Base-by-base conservation (phyloP, 1,140 invertebrate genomes). In the Psix sp. region DNA sequence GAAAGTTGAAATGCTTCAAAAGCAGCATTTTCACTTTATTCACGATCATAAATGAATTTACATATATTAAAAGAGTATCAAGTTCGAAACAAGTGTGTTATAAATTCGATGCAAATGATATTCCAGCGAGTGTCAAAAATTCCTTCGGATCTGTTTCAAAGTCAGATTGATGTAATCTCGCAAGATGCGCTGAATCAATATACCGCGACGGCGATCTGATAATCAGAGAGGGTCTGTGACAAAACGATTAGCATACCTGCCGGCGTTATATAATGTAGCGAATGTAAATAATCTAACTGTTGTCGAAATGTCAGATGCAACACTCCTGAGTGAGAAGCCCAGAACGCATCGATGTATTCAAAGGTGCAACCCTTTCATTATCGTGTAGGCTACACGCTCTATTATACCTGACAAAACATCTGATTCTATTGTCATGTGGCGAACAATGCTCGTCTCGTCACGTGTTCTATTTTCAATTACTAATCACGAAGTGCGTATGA, bases 291-390 rank as follows among this genome's bases (percentile, higher is more conserved):
- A 51, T 14, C 7, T 33, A 24, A 24, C 52, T 21, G 38, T 46
- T 14, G 42, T 52, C 21, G 42, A 49, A 57, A 49, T 49, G 63
- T 57, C 51, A 57, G 10, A 3, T 24, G 31, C 40, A 29, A 46
- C 46, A 60, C 49, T 57, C 54, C 59, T 75, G 66, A 45, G 42
- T 26, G 40, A 35, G 52, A 60, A 46, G 52, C n/a, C 46, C 48
- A 48, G 39, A 7, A 52, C 62, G 66, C 63, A 74, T 82, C 79
- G 74, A 76, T 76, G 76, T 77, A 79, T 81, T 83, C 80, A 84
- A 80, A 85, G 81, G 83, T 86, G 80, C 80, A 84, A 85, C 81
- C 84, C 83, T 86, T 86, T 86, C 85, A 85, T 86, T 86, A 86
- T 81, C 81, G 84, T 82, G 80, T 84, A 80, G 81, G 82, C 82